Evolutionary conservation across 2,888 invertebrate species (phyloP), one percentile per base, ranked within the genome.

Genomic region (Apamea epomidion): DNA sequence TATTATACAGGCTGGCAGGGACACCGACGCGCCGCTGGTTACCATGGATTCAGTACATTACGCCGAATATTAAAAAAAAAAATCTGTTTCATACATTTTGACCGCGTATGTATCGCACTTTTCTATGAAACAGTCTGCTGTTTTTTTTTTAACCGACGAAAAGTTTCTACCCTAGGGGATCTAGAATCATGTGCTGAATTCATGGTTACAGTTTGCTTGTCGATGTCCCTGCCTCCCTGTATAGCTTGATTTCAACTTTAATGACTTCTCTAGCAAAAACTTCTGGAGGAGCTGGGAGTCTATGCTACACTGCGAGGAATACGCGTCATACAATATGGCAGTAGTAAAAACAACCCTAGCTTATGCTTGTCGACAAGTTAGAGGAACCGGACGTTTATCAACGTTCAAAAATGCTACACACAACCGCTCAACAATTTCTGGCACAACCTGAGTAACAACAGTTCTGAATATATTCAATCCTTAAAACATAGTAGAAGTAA

Each of bases 401-500:
- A 64, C 48, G 21, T 48, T 25, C 21, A 65, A 72, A 75, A 72
- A 72, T 37, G n/a, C 60, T 65, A n/a, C 58, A 21, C 71, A 77
- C 76, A 80, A 69, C 70, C 67, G 4, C 42, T 48, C 62, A 74
- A 68, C 32, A 14, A 58, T 42, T 67, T 67, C 74, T 87, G 29
- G 67, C 85, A 84, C 75, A 84, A 83, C 65, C 84, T 74, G 45
- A 78, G n/a, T 65, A 42, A 72, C 58, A 83, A 58, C 58, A 67
- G 37, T 69, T 51, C 68, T 69, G n/a, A 48, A 21, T 37, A 54
- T 51, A 72, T 54, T 54, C 10, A 32, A 54, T 72, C 18, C 18
- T 62, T 88, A 90, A 21, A 90, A 90, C 88, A 88, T 90, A 21
- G 90, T 90, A 25, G 90, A 90, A 45, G 88, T 90, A 14, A 93